phyloP scores from a whole-genome alignment of 1,140 invertebrate species.

The Plutomurus gul region DNA sequence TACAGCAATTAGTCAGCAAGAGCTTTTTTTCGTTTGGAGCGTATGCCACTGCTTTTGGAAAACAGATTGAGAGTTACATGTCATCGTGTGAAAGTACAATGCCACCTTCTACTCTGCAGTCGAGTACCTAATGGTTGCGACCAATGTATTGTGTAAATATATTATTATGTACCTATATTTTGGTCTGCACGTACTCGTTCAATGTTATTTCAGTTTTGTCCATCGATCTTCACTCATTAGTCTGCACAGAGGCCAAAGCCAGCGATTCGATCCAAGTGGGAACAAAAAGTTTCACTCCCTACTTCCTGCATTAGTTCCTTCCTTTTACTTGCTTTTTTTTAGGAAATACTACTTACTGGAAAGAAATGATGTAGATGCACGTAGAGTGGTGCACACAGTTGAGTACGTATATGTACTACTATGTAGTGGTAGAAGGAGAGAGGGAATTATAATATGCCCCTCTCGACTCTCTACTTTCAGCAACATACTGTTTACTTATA shows the following conservation, averaged over 20 bases:
- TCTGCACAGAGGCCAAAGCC: neutral
- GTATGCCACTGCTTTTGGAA: no score
- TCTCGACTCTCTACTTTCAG: no score
- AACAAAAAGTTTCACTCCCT: neutral
- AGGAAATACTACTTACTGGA: neutral
- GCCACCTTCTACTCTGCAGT: no score
- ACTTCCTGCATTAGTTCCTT: constrained; percentile 10
- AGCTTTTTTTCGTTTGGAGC: no score
- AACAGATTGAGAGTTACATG: no score
- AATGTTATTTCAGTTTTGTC: neutral
- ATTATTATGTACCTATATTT: neutral
- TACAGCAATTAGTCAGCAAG: no score
- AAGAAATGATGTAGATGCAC: constrained; percentile 4
- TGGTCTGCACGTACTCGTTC: neutral
- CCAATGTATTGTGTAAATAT: neutral
- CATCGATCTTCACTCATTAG: constrained; percentile 48
- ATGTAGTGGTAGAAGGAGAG: neutral
- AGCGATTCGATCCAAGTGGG: neutral
- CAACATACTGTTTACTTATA: no score
- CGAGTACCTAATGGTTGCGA: no score
- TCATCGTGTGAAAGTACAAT: no score
- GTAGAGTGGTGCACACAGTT: neutral
- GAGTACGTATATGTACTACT: neutral
- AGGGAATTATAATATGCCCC: neutral
- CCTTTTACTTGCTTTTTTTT: neutral